Evolutionary conservation across 2,888 invertebrate species (phyloP).

Genomic region (Crossocerus cetratus): DNA sequence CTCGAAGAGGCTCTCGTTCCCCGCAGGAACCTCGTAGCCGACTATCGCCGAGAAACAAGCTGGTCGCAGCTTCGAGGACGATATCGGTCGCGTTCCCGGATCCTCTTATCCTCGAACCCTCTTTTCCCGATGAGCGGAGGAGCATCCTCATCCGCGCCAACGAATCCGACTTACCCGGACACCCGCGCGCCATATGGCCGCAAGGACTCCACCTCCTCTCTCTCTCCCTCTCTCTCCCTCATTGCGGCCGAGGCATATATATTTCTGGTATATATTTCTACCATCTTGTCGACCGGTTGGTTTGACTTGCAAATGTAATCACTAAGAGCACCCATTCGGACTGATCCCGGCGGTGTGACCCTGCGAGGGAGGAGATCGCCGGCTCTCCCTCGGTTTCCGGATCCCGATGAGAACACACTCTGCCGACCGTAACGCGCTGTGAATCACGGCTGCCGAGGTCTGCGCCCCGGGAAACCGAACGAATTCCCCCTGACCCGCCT

Average conservation of each 20-base stretch:
- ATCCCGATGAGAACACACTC: constrained; percentile 31
- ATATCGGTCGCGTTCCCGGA: background rate
- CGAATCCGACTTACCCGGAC: background rate
- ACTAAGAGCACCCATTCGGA: constrained; percentile 69
- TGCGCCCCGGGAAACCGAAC: background rate
- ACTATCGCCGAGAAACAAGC: background rate
- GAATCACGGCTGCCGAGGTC: too few species aligned
- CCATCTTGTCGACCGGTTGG: constrained; percentile 64
- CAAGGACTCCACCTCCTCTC: background rate
- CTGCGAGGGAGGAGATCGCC: constrained; percentile 24
- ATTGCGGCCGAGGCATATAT: constrained; percentile 10
- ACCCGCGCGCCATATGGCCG: background rate
- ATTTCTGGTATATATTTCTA: constrained; percentile 35
- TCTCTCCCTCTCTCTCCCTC: too few species aligned
- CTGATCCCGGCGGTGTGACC: constrained; percentile 57
- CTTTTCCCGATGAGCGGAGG: too few species aligned
- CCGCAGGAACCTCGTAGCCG: background rate
- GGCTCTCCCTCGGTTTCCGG: constrained; percentile 40
- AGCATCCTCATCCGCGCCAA: background rate
- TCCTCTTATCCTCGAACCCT: background rate
- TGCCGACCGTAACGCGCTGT: constrained; percentile 17
- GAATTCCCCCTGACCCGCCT: background rate
- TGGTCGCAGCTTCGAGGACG: background rate
- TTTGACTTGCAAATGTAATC: constrained; percentile 75
- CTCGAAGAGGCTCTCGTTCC: background rate